Evolutionary conservation across 2,113 vertebrate species (phyloP).

Genomic region (Eidolon helvum): DNA sequence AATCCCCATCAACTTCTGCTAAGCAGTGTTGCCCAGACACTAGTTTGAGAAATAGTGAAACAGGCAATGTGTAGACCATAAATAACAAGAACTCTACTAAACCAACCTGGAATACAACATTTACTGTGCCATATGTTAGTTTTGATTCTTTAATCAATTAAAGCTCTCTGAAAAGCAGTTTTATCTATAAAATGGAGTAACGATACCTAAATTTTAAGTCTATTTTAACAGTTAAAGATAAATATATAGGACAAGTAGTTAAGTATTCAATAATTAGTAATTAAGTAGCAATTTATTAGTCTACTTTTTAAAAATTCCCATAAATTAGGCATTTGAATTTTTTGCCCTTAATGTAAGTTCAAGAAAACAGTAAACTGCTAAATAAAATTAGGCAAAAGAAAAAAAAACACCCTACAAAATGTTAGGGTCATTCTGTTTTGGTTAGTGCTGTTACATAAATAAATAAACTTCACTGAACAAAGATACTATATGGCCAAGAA

Average conservation of each 20-base stretch:
- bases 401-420: not conserved
- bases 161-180: not conserved
- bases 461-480: conserved; percentile 2
- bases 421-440: not conserved
- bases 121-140: not conserved
- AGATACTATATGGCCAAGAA: not conserved
- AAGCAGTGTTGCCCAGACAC: not conserved
- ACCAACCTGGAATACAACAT: not conserved
- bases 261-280: not conserved
- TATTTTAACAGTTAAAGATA: not conserved
- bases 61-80: not conserved
- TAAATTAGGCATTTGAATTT: not conserved
- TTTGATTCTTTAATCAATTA: not conserved
- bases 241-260: not conserved
- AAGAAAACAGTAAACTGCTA: not conserved
- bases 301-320: not conserved
- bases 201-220: not conserved
- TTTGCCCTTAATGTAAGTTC: not conserved
- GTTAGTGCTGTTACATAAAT: not conserved
- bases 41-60: not conserved
- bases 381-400: not conserved
- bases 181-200: not conserved
- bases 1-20: not conserved
- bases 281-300: not conserved
- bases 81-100: not conserved